phyloP scores from a whole-genome alignment of 2,113 vertebrate species.

The Mormoops blainvillei region DNA sequence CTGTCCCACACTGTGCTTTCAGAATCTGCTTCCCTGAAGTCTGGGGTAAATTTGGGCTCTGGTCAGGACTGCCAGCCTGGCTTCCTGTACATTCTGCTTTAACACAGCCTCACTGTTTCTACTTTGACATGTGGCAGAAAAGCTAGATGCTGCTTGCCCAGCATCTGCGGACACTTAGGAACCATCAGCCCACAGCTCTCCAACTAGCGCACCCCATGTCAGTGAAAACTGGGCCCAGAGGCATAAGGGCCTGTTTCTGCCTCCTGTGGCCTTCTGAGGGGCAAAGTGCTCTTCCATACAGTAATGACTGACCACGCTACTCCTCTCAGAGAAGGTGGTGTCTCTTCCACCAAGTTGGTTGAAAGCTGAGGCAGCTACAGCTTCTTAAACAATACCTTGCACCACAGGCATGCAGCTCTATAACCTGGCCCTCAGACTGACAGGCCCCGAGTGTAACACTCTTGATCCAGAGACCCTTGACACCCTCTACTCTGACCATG shows the following conservation, averaged over 20 bases:
- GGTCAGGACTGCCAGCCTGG: neutral
- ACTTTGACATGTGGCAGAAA: neutral
- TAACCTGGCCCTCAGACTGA: neutral
- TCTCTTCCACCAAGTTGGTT: no score
- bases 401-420: neutral
- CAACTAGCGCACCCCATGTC: neutral
- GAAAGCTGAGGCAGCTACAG: neutral
- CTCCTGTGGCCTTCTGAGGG: neutral
- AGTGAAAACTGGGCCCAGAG: neutral
- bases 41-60: neutral
- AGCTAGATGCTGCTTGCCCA: fast-evolving
- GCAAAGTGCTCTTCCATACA: neutral
- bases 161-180: neutral
- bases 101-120: neutral
- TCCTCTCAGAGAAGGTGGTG: neutral
- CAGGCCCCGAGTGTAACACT: neutral
- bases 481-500: neutral
- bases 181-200: neutral
- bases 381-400: neutral
- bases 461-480: neutral
- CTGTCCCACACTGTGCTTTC: neutral
- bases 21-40: neutral
- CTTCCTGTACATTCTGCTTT: neutral
- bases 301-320: neutral
- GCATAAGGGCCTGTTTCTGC: neutral